Evolutionary conservation across 2,888 invertebrate species (phyloP).

Genomic region (Cecidostiba fungosa): DNA sequence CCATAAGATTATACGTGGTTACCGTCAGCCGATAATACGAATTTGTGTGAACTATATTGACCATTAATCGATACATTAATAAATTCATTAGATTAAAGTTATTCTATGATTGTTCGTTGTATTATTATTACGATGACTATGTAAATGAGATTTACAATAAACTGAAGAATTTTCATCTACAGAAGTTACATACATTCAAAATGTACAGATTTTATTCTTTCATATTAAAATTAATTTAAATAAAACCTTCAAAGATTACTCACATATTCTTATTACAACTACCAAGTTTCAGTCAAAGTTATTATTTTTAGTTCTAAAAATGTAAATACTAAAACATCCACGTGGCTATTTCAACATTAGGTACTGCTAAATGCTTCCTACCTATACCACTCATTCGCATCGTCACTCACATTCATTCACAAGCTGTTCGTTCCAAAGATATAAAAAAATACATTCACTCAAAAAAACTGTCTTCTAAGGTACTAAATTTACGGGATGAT

Average conservation of each 20-base stretch:
- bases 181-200: not conserved
- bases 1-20: not conserved
- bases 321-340: too few species aligned
- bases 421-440: not conserved
- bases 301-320: too few species aligned
- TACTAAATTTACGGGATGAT: constrained; percentile 81
- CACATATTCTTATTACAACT: not conserved
- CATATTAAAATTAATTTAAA: not conserved
- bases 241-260: not conserved
- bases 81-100: constrained; percentile 8
- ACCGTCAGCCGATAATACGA: not conserved
- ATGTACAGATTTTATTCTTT: not conserved
- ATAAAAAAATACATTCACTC: not conserved
- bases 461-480: not conserved
- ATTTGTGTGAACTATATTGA: not conserved
- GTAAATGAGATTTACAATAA: not conserved
- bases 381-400: not conserved
- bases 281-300: not conserved
- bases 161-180: not conserved
- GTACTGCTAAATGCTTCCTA: not conserved
- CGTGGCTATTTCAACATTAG: not conserved
- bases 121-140: not conserved
- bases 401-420: not conserved
- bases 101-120: constrained; percentile 22
- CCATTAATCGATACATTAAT: constrained; percentile 7